These are phyloP conservation scores for Ceratitis capitata DNA, from an alignment of 1,140 invertebrate species.

Conservation along the genomic window DNA sequence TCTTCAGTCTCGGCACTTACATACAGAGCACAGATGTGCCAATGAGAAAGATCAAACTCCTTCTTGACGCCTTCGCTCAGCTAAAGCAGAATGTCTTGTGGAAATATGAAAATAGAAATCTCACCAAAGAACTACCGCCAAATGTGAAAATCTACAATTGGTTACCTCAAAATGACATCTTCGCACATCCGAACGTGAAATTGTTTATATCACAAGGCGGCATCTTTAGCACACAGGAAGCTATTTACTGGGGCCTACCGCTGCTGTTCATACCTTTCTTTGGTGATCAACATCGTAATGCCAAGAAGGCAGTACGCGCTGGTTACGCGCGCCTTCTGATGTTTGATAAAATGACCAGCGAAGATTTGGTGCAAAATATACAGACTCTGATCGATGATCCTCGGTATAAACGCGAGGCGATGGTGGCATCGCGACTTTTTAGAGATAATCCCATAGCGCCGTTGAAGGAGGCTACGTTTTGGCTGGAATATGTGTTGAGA, in stretches of 20 bases:
- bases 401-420: conserved; percentile 57
- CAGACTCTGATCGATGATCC: conserved; percentile 56
- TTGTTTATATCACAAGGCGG: conserved; percentile 76
- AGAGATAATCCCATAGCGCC: conserved; percentile 67
- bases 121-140: conserved; percentile 62
- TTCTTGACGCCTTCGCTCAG: conserved; percentile 69
- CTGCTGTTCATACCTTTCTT: conserved; percentile 74
- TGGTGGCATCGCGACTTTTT: conserved; percentile 63
- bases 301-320: conserved; percentile 56
- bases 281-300: conserved; percentile 69
- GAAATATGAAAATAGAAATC: conserved; percentile 69
- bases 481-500: conserved; percentile 70
- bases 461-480: conserved; percentile 69
- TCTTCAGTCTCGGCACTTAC: conserved; percentile 72
- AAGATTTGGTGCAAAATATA: conserved; percentile 54
- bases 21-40: conserved; percentile 68
- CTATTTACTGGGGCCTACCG: conserved; percentile 73
- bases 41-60: conserved; percentile 52
- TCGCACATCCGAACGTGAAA: conserved; percentile 69
- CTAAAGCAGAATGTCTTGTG: conserved; percentile 73
- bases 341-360: conserved; percentile 56
- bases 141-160: conserved; percentile 74
- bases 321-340: conserved; percentile 58
- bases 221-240: conserved; percentile 74
- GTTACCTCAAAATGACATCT: conserved; percentile 73